phyloP scores from a whole-genome alignment of 2,797 vertebrate species.

The Glossophaga mutica region DNA sequence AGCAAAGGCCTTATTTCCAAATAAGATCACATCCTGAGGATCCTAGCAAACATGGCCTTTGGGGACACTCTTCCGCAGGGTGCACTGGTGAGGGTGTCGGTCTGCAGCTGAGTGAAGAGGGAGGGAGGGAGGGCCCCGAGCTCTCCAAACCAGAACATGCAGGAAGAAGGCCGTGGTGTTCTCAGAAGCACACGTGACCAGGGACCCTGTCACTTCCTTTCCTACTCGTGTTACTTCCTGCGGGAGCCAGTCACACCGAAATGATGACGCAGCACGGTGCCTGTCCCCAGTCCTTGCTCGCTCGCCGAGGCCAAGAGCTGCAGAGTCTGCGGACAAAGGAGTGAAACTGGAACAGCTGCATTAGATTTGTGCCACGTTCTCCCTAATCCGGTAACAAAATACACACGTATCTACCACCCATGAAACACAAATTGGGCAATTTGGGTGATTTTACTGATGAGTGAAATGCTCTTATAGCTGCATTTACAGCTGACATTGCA shows the following conservation, averaged over 20 bases:
- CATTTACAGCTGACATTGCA: too few species aligned
- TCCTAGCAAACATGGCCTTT: not conserved
- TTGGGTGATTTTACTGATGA: not conserved
- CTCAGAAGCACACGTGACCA: not conserved
- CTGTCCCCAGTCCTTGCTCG: rapidly evolving
- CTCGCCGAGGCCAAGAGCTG: rapidly evolving
- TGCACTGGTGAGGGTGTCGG: not conserved
- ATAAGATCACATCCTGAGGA: not conserved
- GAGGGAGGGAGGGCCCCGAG: not conserved
- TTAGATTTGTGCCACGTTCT: not conserved
- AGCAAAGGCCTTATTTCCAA: not conserved
- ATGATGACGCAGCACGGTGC: not conserved
- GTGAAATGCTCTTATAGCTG: not conserved
- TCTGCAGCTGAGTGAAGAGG: not conserved
- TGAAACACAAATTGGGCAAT: too few species aligned
- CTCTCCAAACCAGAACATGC: not conserved
- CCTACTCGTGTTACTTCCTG: not conserved
- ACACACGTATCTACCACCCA: rapidly evolving
- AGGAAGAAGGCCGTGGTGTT: not conserved
- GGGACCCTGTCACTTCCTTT: not conserved
- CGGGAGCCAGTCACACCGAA: not conserved
- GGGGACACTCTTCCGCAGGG: not conserved
- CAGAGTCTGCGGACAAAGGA: not conserved
- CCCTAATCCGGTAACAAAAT: not conserved
- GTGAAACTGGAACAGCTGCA: not conserved